phyloP scores from a whole-genome alignment of 2,888 invertebrate species.

The Coremacera marginata region DNA sequence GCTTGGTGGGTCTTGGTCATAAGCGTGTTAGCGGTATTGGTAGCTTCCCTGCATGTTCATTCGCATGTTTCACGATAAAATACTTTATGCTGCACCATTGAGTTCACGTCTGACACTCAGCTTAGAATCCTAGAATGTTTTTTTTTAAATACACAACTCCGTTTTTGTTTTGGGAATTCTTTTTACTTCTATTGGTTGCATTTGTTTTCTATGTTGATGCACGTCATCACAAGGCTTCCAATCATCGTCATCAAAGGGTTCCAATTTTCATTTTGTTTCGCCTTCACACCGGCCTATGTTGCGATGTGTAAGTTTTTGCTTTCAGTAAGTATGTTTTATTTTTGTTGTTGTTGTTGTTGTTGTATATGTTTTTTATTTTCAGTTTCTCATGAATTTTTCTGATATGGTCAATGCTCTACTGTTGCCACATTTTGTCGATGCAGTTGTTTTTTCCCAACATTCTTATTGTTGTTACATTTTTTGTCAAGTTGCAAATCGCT shows the following conservation, averaged over 20 bases:
- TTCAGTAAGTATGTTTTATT: too few relatives aligned
- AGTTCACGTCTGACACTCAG: neutral
- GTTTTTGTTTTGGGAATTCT: neutral
- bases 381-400: constrained; percentile 51
- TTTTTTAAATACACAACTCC: neutral
- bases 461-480: constrained; percentile 38
- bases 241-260: neutral
- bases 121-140: neutral
- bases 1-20: constrained; percentile 46
- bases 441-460: neutral
- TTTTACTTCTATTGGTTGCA: neutral
- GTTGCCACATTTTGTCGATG: constrained; percentile 34
- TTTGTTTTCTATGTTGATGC: neutral
- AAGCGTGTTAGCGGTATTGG: neutral
- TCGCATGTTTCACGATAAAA: constrained; percentile 19
- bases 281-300: neutral
- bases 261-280: neutral
- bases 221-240: neutral
- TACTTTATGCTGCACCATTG: neutral
- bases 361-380: neutral
- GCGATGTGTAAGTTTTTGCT: too few relatives aligned
- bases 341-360: neutral
- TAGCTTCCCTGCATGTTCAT: neutral
- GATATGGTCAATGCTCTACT: constrained; percentile 39
- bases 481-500: constrained; percentile 53